Conservation (phyloP, 2,797 vertebrate species). For the Xerus rutilus region DNA sequence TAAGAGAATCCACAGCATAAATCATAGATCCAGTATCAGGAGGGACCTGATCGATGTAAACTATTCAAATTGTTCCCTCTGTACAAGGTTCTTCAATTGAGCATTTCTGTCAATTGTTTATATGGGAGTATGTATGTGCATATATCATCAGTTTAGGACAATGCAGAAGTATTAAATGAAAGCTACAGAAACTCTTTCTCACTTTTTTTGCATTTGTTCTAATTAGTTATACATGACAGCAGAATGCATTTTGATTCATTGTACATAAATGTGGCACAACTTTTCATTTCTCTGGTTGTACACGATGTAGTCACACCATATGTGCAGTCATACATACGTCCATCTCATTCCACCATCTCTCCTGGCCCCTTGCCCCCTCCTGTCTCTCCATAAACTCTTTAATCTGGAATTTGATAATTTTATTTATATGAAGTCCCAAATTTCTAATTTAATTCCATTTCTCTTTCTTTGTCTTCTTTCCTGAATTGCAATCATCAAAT, state of each 20-base stretch:
- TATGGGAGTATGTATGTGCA: background rate
- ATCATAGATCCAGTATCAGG: background rate
- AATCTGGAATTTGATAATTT: background rate
- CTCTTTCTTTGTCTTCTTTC: background rate
- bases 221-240: too few species aligned
- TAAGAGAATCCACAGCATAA: background rate
- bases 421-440: background rate
- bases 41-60: background rate
- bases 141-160: background rate
- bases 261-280: too few species aligned
- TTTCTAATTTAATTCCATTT: background rate
- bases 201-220: too few species aligned
- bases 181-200: background rate
- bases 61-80: background rate
- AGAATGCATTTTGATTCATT: too few species aligned
- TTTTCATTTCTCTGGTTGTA: too few species aligned
- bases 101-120: background rate
- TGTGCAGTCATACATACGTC: too few species aligned
- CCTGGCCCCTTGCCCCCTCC: too few species aligned
- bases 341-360: too few species aligned
- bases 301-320: too few species aligned
- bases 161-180: background rate
- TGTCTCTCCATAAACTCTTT: background rate
- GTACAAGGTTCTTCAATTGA: background rate
- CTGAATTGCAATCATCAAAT: background rate